Percentiles rank a stretch among this genome's conserved stretches.
Evolutionary conservation across 1,140 invertebrate species (phyloP).

Genomic region (Drosophila athabasca): DNA sequence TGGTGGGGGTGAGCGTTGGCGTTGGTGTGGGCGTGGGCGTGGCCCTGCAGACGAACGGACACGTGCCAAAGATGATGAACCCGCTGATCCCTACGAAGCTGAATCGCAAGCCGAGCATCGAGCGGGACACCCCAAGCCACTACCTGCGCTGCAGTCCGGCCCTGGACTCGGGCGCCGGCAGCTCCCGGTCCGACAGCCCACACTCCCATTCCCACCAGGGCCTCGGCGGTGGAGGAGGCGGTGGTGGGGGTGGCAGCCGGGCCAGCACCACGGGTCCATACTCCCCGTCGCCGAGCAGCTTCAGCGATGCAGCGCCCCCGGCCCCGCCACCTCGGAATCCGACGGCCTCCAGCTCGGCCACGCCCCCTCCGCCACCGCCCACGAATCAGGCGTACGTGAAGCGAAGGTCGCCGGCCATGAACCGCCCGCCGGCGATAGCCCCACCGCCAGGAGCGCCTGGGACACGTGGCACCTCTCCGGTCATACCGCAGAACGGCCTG

Average conservation of each 20-base stretch:
- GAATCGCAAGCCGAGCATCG: constrained; percentile 93
- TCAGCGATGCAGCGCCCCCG: constrained; percentile 88
- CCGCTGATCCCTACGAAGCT: constrained; percentile 88
- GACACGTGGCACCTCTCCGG: constrained; percentile 89
- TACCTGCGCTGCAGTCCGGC: constrained; percentile 90
- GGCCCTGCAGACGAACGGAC: constrained; percentile 57
- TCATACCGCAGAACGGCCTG: constrained; percentile 85
- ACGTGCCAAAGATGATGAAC: constrained; percentile 79
- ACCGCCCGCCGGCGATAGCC: constrained; percentile 84
- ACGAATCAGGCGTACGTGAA: constrained; percentile 91
- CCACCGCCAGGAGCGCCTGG: constrained; percentile 83
- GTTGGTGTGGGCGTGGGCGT: constrained; percentile 39
- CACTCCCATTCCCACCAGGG: constrained; percentile 85
- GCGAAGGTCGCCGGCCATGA: constrained; percentile 90
- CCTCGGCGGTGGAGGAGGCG: constrained; percentile 27
- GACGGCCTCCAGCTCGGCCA: constrained; percentile 87
- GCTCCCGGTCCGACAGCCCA: constrained; percentile 94
- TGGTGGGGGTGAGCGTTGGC: neutral
- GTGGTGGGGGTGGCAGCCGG: constrained; percentile 69
- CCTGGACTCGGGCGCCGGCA: constrained; percentile 93
- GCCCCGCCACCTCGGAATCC: constrained; percentile 87
- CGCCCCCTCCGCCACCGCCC: constrained; percentile 88
- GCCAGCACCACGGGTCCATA: constrained; percentile 86
- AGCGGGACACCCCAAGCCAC: constrained; percentile 90
- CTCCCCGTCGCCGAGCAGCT: constrained; percentile 87